phyloP scores from a whole-genome alignment of 2,113 vertebrate genomes.

The Alosa alosa region DNA sequence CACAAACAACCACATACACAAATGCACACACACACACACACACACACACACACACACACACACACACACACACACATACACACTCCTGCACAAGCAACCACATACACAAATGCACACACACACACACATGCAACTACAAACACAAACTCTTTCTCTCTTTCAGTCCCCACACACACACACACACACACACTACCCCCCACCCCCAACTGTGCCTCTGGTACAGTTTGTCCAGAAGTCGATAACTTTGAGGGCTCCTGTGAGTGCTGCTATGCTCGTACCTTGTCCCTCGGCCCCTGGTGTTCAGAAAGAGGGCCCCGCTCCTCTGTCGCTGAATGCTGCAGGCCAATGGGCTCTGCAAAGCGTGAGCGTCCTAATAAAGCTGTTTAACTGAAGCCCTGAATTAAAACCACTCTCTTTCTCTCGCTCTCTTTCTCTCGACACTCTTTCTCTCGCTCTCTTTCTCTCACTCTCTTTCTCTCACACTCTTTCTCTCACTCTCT shows the following conservation, averaged over 20 bases:
- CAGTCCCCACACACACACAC: no score
- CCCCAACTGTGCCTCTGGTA: neutral
- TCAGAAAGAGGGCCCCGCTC: neutral
- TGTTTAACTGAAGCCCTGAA: constrained; percentile 23
- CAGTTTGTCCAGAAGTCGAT: no score
- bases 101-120: neutral
- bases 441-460: neutral
- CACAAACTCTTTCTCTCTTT: neutral
- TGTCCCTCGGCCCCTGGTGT: neutral
- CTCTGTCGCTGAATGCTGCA: no score
- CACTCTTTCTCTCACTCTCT: neutral
- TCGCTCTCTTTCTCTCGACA: neutral
- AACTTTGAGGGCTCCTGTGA: neutral
- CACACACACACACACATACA: neutral
- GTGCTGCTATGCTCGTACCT: neutral
- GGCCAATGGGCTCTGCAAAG: neutral
- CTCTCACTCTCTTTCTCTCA: neutral
- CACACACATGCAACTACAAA: neutral
- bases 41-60: neutral
- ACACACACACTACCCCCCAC: no score
- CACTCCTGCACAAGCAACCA: no score
- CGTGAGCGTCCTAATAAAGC: neutral
- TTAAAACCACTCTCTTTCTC: no score
- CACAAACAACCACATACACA: neutral
- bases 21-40: neutral